Evolutionary conservation across 92 coral and sea anemone species (phyloP).

Genomic region (Bergia puertoricense): DNA sequence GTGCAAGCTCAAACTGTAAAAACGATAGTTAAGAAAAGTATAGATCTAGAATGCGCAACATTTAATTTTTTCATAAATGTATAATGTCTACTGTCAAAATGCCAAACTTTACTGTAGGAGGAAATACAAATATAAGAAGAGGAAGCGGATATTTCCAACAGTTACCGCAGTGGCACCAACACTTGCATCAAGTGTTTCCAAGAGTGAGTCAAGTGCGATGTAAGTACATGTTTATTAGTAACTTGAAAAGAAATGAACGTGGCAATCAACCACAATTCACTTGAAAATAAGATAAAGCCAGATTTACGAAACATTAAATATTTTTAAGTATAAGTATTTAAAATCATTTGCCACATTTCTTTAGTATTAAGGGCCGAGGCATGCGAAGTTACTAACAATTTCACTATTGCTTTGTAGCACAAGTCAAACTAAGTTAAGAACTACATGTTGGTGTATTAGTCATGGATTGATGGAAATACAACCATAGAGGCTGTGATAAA

Average conservation of each 20-base stretch:
- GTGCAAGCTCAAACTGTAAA: no score
- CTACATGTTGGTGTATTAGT: neutral
- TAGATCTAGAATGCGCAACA: no score
- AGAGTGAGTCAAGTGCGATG: neutral
- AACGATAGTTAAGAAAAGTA: no score
- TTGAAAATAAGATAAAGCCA: neutral
- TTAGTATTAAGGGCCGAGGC: no score
- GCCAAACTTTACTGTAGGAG: constrained; percentile 49
- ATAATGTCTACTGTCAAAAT: no score
- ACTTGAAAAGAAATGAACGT: neutral
- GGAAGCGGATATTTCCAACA: constrained; percentile 80
- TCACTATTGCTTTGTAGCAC: neutral
- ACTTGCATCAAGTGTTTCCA: neutral
- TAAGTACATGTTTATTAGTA: neutral
- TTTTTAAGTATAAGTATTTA: no score
- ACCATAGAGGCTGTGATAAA: neutral
- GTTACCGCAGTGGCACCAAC: constrained; percentile 52
- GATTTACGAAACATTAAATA: neutral
- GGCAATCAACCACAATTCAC: no score
- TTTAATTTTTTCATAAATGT: no score
- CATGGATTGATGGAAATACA: neutral
- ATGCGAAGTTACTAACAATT: neutral
- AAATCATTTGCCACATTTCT: no score
- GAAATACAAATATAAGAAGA: constrained; percentile 74
- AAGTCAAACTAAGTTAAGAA: no score